Conservation (phyloP, 64 coral and sea anemone genomes). For the Acropora yongei region DNA sequence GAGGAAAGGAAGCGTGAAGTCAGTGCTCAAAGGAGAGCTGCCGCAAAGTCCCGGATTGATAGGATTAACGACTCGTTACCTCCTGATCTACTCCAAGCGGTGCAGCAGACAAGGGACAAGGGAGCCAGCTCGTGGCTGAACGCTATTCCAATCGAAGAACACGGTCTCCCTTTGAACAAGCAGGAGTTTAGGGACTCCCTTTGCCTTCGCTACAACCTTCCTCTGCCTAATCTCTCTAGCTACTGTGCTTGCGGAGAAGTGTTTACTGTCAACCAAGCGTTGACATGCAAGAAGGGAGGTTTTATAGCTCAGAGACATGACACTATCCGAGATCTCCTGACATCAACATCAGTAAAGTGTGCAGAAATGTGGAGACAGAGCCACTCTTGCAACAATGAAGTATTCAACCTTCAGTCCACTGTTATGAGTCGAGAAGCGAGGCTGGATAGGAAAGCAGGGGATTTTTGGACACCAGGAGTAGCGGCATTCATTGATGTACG, state of each 20-base stretch:
- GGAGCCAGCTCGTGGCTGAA: constrained; percentile 40
- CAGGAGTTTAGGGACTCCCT: neutral
- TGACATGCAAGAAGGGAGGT: too few relatives aligned
- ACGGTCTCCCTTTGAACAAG: neutral
- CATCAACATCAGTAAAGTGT: too few relatives aligned
- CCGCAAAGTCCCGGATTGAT: constrained; percentile 23
- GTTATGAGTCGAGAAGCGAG: constrained; percentile 29
- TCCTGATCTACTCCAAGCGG: constrained; percentile 55
- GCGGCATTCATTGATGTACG: constrained; percentile 52
- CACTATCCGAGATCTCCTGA: too few relatives aligned
- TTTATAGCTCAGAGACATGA: too few relatives aligned
- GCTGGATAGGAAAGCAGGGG: constrained; percentile 35
- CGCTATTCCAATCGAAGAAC: constrained; percentile 22
- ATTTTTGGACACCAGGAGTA: constrained; percentile 43
- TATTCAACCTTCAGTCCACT: constrained; percentile 50
- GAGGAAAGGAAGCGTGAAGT: constrained; percentile 20
- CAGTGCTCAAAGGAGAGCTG: constrained; percentile 8
- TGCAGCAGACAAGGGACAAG: constrained; percentile 55
- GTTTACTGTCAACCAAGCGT: too few relatives aligned
- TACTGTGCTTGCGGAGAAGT: neutral
- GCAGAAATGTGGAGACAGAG: too few relatives aligned
- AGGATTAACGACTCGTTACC: constrained; percentile 49
- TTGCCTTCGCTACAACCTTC: neutral
- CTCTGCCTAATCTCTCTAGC: neutral
- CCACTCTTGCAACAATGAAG: too few relatives aligned